A percentile compares a stretch with the other conserved stretches of the same genome.
Evolutionary conservation across 2,113 vertebrate genomes (phyloP).

Genomic region (Romanogobio albipinnatus): DNA sequence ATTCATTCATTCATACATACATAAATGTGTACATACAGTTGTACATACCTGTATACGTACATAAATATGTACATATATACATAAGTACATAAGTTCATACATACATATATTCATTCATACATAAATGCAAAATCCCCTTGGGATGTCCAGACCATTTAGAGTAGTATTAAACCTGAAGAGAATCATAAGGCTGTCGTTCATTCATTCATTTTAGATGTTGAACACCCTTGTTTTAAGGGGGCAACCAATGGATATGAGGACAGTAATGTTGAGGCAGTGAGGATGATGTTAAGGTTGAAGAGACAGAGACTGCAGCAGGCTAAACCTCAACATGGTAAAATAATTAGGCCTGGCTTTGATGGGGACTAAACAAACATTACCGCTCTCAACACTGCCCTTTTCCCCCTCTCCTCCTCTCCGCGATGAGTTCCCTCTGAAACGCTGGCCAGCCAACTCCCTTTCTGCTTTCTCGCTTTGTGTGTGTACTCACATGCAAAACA

Average conservation of each 20-base stretch:
- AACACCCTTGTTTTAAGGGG: neutral
- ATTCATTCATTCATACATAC: too few relatives aligned
- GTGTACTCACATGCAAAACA: too few relatives aligned
- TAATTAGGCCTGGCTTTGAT: conserved; percentile 80
- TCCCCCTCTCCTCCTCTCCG: conserved; percentile 52
- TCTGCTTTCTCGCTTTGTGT: conserved; percentile 77
- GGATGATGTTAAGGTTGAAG: conserved; percentile 60
- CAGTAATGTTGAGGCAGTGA: neutral
- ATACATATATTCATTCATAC: too few relatives aligned
- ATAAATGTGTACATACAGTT: too few relatives aligned
- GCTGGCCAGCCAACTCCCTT: conserved; percentile 57
- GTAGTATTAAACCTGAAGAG: too few relatives aligned
- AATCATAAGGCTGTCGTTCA: too few relatives aligned
- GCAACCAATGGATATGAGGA: neutral
- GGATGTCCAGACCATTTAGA: too few relatives aligned
- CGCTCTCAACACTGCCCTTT: conserved; percentile 71
- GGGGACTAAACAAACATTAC: conserved; percentile 80
- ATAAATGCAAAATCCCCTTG: too few relatives aligned
- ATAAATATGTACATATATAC: too few relatives aligned
- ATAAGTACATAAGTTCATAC: too few relatives aligned
- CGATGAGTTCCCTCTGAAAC: conserved; percentile 60
- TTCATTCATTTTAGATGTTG: neutral
- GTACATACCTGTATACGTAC: too few relatives aligned
- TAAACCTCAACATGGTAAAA: conserved; percentile 78
- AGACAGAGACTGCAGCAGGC: conserved; percentile 65